Evolutionary conservation across 2,113 vertebrate species (phyloP).

Genomic region (Pimephales promelas): DNA sequence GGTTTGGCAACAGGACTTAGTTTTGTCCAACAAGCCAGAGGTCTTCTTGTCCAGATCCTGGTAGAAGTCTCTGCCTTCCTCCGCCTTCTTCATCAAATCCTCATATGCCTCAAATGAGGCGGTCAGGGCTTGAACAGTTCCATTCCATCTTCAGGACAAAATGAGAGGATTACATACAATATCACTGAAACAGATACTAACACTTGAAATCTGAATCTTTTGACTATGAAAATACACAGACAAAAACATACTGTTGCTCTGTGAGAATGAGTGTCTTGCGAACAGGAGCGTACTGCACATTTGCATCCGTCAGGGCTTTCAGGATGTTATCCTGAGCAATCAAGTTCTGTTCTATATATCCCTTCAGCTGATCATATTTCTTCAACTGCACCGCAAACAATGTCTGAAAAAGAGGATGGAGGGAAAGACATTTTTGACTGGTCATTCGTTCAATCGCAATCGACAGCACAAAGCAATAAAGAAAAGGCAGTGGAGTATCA

Average conservation of each 20-base stretch:
- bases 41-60: conserved; percentile 82
- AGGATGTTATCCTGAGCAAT: conserved; percentile 84
- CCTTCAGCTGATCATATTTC: conserved; percentile 84
- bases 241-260: conserved; percentile 80
- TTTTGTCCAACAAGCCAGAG: conserved; percentile 73
- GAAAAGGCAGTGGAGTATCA: not conserved
- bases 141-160: conserved; percentile 77
- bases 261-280: conserved; percentile 75
- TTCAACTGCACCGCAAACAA: conserved; percentile 84
- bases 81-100: conserved; percentile 84
- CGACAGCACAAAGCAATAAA: not conserved
- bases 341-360: conserved; percentile 85
- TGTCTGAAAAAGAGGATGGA: conserved; percentile 65
- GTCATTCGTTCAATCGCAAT: too few relatives aligned
- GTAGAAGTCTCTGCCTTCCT: conserved; percentile 85
- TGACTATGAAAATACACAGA: not conserved
- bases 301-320: conserved; percentile 81
- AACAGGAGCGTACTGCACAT: conserved; percentile 77
- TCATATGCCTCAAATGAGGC: conserved; percentile 84
- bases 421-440: not conserved
- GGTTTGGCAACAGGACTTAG: conserved; percentile 63
- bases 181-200: not conserved
- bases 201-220: not conserved
- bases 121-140: conserved; percentile 78
- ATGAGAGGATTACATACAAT: not conserved